Evolutionary conservation across 2,888 invertebrate genomes (phyloP), one percentile per base, ranked within the genome.

Genomic region (Sphaerophoria rueppellii): DNA sequence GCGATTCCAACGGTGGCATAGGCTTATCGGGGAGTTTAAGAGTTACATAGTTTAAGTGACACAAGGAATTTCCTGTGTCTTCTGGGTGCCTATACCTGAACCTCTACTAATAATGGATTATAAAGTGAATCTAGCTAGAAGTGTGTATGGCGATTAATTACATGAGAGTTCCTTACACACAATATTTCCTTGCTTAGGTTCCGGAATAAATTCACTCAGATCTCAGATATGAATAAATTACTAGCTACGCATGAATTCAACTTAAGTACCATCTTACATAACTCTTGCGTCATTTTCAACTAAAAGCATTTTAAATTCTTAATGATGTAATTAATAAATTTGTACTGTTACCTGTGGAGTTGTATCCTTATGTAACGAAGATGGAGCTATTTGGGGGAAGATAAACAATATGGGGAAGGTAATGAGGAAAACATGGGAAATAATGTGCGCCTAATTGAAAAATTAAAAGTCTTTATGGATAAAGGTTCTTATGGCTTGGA

Each of bases 21-120:
- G 63, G 63, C 69, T 55, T 55, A 70, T 70, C 69, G 57, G 34
- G 24, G 24, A 60, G 40, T 60, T 60, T 12, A 60, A 60, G 24
- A 24, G 11, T 60, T 43, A 2, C 14, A 58, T 11, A 37, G 16
- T 58, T 58, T 16, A 60, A 60, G 24, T 43, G 60, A 60, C 60
- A 60, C 4, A 24, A 24, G 43, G 43, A 60, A 60, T 60, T 58
- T 40, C 37, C 11, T 57, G 4, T 43, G 43, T 43, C 4, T 43
- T 43, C 43, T 9, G 12, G 43, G 40, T 6, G 43, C 12, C 9
- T 9, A 0, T 43, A 9, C 43, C 6, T 43, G 4, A 43, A 4
- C 12, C 9, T 43, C 11, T 6, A 43, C 12, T 7, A 43, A 9
- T 9, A 12, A 6, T 9, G 9, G 12, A 9, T 4, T 9, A 11